phyloP scores from a whole-genome alignment of 1,140 invertebrate species.

The Cryptotermes secundus region DNA sequence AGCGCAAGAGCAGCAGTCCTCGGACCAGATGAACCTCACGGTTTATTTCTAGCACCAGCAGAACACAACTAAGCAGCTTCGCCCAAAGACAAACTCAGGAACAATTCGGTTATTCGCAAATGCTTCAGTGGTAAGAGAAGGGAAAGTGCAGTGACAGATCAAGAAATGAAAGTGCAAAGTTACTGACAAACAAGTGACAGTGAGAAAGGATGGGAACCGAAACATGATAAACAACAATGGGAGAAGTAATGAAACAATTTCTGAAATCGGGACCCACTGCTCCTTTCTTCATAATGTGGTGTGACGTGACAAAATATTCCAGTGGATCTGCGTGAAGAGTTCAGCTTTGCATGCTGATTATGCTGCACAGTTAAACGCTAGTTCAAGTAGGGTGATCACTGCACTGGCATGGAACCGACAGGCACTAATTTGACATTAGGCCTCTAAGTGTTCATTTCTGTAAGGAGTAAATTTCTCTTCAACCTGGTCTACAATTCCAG shows the following conservation, averaged over 20 bases:
- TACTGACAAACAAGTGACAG: background rate
- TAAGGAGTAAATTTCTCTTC: no score
- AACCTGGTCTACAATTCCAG: no score
- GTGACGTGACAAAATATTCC: no score
- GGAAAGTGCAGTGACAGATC: background rate
- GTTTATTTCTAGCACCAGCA: slow-evolving; percentile 53
- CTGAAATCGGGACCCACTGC: no score
- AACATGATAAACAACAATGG: background rate
- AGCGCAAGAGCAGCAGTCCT: slow-evolving; percentile 43
- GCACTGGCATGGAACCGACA: no score
- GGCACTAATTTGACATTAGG: no score
- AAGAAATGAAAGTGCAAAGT: background rate
- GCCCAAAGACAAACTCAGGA: background rate
- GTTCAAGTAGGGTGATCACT: no score
- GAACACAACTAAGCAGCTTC: background rate
- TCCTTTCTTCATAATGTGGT: no score
- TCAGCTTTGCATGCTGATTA: no score
- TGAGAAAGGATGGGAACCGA: background rate
- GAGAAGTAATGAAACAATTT: background rate
- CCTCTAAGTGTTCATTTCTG: no score
- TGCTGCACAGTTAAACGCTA: no score
- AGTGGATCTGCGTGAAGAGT: no score
- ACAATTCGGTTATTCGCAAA: background rate
- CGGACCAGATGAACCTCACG: slow-evolving; percentile 56
- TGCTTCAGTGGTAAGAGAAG: background rate